These are phyloP conservation scores for Hemichromis elongatus DNA, from an alignment of 2,113 vertebrate species.

Conservation along the genomic window DNA sequence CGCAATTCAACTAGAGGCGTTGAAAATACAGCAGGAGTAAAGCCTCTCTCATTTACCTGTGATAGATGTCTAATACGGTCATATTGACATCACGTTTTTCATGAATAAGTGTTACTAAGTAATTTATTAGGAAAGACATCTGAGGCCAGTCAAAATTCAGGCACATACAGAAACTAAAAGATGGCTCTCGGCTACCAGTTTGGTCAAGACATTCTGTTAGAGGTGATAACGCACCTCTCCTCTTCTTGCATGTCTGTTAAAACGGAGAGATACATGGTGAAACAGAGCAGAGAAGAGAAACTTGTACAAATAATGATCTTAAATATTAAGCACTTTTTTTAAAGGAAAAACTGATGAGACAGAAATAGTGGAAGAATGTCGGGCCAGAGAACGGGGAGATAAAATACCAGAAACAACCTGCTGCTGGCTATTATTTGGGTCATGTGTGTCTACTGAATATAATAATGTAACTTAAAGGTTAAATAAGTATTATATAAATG, in stretches of 20 bases:
- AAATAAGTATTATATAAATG: fast-evolving
- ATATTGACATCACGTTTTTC: not conserved
- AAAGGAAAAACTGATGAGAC: not conserved
- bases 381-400: not conserved
- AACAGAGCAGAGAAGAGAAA: not conserved
- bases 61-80: not conserved
- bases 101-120: not conserved
- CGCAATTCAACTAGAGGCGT: not conserved
- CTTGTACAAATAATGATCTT: not conserved
- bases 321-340: not conserved
- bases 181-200: not conserved
- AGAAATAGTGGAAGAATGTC: not conserved
- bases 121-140: not conserved
- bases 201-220: not conserved
- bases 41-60: not conserved
- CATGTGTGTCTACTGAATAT: not conserved
- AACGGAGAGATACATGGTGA: not conserved
- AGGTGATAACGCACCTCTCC: not conserved
- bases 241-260: not conserved
- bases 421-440: not conserved
- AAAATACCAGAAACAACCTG: not conserved
- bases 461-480: not conserved
- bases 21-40: not conserved
- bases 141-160: not conserved
- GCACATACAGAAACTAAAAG: not conserved